Evolutionary conservation across 2,113 vertebrate species (phyloP).

Genomic region (Cyprinus carpio): DNA sequence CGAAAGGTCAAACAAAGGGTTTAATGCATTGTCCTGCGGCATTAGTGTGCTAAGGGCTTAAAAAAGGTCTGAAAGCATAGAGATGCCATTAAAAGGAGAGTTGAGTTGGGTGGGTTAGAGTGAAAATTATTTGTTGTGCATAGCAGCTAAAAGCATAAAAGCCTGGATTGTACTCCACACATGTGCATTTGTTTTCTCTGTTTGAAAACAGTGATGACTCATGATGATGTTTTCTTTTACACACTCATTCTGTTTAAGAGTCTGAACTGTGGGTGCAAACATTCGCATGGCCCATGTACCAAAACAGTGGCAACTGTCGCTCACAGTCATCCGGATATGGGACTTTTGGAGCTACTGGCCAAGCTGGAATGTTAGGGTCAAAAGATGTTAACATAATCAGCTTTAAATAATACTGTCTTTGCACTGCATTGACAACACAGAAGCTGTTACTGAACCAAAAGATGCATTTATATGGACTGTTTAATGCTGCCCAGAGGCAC

Average conservation of each 20-base stretch:
- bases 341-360: neutral
- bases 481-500: too few species aligned
- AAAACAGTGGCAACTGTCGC: neutral
- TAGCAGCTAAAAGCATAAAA: conserved; percentile 53
- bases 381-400: conserved; percentile 12
- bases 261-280: neutral
- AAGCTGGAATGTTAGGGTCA: neutral
- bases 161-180: conserved; percentile 54
- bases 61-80: conserved; percentile 53
- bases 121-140: conserved; percentile 9
- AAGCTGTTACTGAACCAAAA: neutral
- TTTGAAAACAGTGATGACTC: conserved; percentile 35
- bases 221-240: neutral
- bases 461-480: neutral
- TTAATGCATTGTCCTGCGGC: conserved; percentile 45
- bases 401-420: conserved; percentile 11
- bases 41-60: conserved; percentile 61
- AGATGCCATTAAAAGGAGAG: conserved; percentile 58
- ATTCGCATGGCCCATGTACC: neutral
- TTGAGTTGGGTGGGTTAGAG: neutral
- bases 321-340: neutral
- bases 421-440: neutral
- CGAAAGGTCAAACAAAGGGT: conserved; percentile 59
- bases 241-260: neutral
- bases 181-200: conserved; percentile 50